phyloP scores from a whole-genome alignment of 92 coral and sea anemone genomes.

The Porites evermanni region DNA sequence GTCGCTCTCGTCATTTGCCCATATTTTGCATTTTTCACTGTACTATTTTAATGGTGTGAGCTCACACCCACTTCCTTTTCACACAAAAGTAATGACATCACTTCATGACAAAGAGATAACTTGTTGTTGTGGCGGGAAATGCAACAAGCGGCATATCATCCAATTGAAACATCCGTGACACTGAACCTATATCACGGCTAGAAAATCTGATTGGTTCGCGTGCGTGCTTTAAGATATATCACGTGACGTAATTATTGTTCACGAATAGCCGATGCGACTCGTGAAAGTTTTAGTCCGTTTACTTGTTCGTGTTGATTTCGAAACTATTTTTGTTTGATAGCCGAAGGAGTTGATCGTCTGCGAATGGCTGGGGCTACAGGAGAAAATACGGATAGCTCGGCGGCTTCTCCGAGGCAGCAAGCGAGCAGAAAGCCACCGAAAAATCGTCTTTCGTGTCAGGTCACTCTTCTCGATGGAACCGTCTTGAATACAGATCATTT shows the following conservation, averaged over 20 bases:
- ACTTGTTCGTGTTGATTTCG: neutral
- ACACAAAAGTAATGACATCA: slow-evolving; percentile 9
- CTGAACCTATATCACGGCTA: neutral
- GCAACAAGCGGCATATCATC: slow-evolving; percentile 14
- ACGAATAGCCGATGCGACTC: neutral
- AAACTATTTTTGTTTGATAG: neutral
- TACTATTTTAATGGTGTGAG: neutral
- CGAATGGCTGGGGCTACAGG: slow-evolving; percentile 77
- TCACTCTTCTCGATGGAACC: slow-evolving; percentile 92
- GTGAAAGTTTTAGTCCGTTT: neutral
- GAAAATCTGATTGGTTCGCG: slow-evolving; percentile 34
- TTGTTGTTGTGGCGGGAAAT: slow-evolving; percentile 49
- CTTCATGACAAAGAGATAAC: neutral
- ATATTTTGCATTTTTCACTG: neutral
- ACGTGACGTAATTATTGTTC: slow-evolving; percentile 27
- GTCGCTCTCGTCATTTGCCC: slow-evolving; percentile 18
- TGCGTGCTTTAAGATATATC: neutral
- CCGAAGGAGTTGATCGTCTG: neutral
- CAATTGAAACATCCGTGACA: slow-evolving; percentile 10
- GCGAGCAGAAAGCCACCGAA: slow-evolving; percentile 75
- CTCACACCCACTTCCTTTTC: slow-evolving; percentile 41
- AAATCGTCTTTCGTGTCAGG: slow-evolving; percentile 86
- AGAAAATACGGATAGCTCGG: slow-evolving; percentile 59
- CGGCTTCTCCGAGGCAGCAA: slow-evolving; percentile 67
- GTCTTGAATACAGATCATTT: slow-evolving; percentile 83